Evolutionary conservation across 1,140 invertebrate genomes (phyloP), one percentile per base, ranked within the genome.

Genomic region (Aphaenogaster rudis): DNA sequence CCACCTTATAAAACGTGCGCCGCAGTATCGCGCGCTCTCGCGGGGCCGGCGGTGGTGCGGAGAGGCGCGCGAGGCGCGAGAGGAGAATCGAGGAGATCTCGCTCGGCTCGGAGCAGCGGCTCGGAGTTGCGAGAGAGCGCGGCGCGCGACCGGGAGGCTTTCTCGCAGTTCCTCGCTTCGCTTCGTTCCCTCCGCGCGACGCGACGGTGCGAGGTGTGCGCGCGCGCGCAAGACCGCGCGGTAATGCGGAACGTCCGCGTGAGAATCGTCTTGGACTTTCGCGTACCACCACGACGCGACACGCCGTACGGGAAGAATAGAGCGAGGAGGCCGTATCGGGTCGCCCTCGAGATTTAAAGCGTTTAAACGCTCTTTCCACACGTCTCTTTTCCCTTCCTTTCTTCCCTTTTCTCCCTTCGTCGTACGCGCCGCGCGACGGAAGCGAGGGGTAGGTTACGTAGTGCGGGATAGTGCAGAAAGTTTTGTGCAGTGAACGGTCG

Each of bases 401-500:
- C 5, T 9, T 17, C 15, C 4, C 2, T 28, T 48, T 69, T 28
- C 28, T 2, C 13, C 28, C 11, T 52, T 33, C 17, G 50, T 13
- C 50, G 33, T 9, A 1, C 57, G n/a, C 71, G 28, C 36, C 36
- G 54, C 76, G 39, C 39, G 74, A 57, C 74, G 17, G 57, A 45
- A 6, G 28, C 11, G n/a, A 59, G 21, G 33, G 45, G 8, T 61
- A 59, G 45, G 21, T 80, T 69, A 52, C 79, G 76, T 76, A 54
- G 57, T 82, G 81, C n/a, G 86, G 59, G 52, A 86, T 33, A 82
- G 87, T 86, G 91, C 87, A 80, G 86, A 86, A 88, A 88, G 87
- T 92, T 93, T 90, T 89, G 92, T 92, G 92, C 88, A 91, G 91
- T 92, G 92, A 91, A 92, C 87, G 91, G 86, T 91, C 86, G 90